Conservation (phyloP, 1,140 invertebrate species). For the Kradibia gibbosae region DNA sequence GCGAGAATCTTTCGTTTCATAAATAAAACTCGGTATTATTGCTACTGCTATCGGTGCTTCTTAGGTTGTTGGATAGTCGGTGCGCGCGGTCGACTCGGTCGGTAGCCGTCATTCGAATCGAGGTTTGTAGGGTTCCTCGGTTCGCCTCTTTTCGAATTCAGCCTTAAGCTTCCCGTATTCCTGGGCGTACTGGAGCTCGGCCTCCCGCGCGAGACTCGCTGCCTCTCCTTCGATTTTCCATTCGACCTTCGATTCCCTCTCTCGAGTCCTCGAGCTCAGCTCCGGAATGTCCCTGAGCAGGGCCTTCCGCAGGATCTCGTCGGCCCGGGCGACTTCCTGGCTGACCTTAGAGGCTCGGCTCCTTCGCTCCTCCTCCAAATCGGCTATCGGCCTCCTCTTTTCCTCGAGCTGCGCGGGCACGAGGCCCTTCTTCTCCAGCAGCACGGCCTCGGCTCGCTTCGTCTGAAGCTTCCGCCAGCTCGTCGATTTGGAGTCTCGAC, state of each 20-base stretch:
- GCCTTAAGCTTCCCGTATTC: constrained; percentile 53
- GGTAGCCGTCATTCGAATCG: constrained; percentile 51
- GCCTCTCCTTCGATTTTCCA: background rate
- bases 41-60: too few species aligned
- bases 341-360: background rate
- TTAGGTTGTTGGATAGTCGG: background rate
- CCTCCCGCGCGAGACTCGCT: background rate
- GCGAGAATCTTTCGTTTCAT: too few species aligned
- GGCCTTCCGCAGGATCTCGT: constrained; percentile 15
- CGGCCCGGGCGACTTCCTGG: background rate
- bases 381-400: constrained; percentile 65
- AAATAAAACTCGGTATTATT: too few species aligned
- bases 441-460: constrained; percentile 63
- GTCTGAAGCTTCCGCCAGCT: constrained; percentile 58
- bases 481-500: constrained; percentile 20
- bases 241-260: too few species aligned
- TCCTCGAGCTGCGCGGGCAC: constrained; percentile 64
- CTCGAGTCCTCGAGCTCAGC: background rate
- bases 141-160: constrained; percentile 45
- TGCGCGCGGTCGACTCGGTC: background rate
- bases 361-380: constrained; percentile 56
- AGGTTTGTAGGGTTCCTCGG: constrained; percentile 24
- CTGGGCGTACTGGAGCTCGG: constrained; percentile 28
- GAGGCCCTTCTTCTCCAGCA: constrained; percentile 69
- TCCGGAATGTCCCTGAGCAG: constrained; percentile 54